These are phyloP conservation scores for Xenopus laevis DNA, from an alignment of 2,113 vertebrate genomes.

Conservation along the genomic window DNA sequence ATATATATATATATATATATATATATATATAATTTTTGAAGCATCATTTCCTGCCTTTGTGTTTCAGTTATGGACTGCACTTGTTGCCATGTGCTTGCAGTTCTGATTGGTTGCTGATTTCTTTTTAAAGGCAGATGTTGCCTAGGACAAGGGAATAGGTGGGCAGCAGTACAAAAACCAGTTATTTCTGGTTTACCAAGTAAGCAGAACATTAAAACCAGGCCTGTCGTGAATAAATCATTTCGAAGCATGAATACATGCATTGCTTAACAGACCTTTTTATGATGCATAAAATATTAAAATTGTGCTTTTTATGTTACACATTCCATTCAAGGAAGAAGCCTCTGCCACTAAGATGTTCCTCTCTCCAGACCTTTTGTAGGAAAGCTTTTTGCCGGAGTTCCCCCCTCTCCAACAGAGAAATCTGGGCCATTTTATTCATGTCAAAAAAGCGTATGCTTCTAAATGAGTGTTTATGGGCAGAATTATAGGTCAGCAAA, in stretches of 20 bases:
- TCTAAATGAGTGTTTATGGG: too few relatives aligned
- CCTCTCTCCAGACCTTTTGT: not conserved
- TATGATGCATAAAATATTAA: constrained; percentile 6
- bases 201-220: not conserved
- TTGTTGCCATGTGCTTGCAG: too few relatives aligned
- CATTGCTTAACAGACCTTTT: constrained; percentile 1
- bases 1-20: too few relatives aligned
- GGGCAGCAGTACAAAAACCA: not conserved
- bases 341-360: not conserved
- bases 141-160: not conserved
- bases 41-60: too few relatives aligned
- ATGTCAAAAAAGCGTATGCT: too few relatives aligned
- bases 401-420: too few relatives aligned
- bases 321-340: not conserved
- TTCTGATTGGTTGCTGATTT: too few relatives aligned
- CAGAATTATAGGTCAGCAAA: too few relatives aligned
- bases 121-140: not conserved
- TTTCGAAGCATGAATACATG: not conserved
- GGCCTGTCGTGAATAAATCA: not conserved
- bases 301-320: not conserved
- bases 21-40: too few relatives aligned
- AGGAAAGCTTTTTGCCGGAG: too few relatives aligned
- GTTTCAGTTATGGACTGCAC: too few relatives aligned
- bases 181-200: not conserved
- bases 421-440: too few relatives aligned